Base-by-base conservation (phyloP, 2,797 vertebrate species). In the Pseudochromis fuscus region DNA sequence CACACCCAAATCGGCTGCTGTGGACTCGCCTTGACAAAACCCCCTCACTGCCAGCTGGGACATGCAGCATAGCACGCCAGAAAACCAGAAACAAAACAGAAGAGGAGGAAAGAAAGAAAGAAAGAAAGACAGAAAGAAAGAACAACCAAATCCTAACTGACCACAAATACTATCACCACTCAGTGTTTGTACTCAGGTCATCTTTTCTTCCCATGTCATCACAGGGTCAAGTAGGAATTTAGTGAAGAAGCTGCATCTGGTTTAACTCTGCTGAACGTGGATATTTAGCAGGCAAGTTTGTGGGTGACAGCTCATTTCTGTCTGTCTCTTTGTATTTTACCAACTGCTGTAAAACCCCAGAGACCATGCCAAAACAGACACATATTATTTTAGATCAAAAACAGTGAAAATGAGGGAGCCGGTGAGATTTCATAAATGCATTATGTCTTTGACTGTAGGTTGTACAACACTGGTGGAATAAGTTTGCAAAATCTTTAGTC, bases 21-120 rank as follows among this genome's bases (percentile, higher is more conserved):
- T 67, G 64, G 78, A 77, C 82, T 84, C 67, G 81, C 70, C 74
- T 86, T 79, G 35, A 91, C 85, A 83, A 75, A 86, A 66, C n/a
- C 30, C 44, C 25, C 1, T 67, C 62, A 62, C 51, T 82, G 79
- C 90, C 74, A 90, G 89, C 85, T 76, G 69, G 70, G 88, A 91
- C 91, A 88, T 81, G 91, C 78, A 85, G 74, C 58, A 75, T 9
- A 80, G 64, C 48, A 19, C 51, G 35, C 61, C 53, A 75, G 35
- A 75, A 64, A 85, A 65, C 68, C 19, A 56, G 42, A 53, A 18
- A 50, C 50, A 21, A 23, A 62, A 28, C 18, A 53, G 23, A 33
- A 12, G 27, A 44, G 12, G 30, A 25, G 7, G 11, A 19, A 50
- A 37, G n/a, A 49, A 48, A 46, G 44, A 38, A 21, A 23, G 19